A percentile compares a stretch with the other conserved stretches of the same genome.
These are phyloP conservation scores for Listronotus oregonensis DNA, from an alignment of 1,140 invertebrate genomes.

Conservation along the genomic window DNA sequence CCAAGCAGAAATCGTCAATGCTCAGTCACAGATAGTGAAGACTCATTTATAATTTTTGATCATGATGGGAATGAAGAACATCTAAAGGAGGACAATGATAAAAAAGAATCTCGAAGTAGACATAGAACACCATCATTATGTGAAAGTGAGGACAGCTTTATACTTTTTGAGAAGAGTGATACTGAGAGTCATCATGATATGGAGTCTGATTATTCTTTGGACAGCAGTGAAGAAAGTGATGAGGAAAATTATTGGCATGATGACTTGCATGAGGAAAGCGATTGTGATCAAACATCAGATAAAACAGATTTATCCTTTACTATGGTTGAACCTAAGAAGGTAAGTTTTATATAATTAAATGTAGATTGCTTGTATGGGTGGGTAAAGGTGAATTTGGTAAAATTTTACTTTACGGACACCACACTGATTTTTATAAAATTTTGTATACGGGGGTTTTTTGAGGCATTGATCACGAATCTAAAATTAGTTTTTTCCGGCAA, in stretches of 20 bases:
- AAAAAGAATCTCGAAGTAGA: slow-evolving; percentile 10
- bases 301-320: slow-evolving; percentile 24
- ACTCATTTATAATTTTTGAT: slow-evolving; percentile 25
- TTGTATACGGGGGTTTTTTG: too few species aligned
- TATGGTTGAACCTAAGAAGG: slow-evolving; percentile 24
- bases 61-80: slow-evolving; percentile 1
- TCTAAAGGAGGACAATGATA: neutral
- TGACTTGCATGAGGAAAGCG: neutral
- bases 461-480: too few species aligned
- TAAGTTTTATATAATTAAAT: slow-evolving; percentile 2
- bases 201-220: slow-evolving; percentile 16
- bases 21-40: slow-evolving; percentile 18
- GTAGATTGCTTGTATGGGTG: too few species aligned
- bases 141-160: slow-evolving; percentile 49
- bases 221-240: slow-evolving; percentile 23
- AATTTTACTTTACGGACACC: too few species aligned
- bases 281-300: slow-evolving; percentile 5
- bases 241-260: slow-evolving; percentile 7
- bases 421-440: too few species aligned
- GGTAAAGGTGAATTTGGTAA: too few species aligned
- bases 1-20: slow-evolving; percentile 5
- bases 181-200: slow-evolving; percentile 10
- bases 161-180: slow-evolving; percentile 41
- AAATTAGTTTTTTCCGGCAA: too few species aligned
- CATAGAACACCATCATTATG: slow-evolving; percentile 34